Evolutionary conservation across 64 coral and sea anemone genomes (phyloP).

Genomic region (Porites lutea): DNA sequence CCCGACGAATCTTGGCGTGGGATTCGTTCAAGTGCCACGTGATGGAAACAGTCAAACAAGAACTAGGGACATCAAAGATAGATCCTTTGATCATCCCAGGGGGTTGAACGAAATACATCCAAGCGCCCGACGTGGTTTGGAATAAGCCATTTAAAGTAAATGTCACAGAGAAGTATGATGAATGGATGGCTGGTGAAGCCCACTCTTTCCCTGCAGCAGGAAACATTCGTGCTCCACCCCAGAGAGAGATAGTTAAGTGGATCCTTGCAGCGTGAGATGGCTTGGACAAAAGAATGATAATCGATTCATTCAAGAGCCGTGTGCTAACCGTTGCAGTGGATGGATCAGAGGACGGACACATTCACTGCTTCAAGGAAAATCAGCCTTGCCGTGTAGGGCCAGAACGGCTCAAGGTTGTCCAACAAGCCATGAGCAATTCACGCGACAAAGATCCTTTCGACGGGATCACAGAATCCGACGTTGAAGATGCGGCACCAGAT

Average conservation of each 20-base stretch:
- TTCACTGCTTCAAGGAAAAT: conserved; percentile 86
- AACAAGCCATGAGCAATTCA: conserved; percentile 76
- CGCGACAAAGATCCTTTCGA: conserved; percentile 50
- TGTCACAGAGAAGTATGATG: conserved; percentile 83
- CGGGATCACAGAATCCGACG: background rate
- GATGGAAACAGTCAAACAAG: no score
- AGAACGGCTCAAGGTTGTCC: conserved; percentile 73
- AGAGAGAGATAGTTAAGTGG: conserved; percentile 68
- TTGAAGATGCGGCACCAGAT: conserved; percentile 63
- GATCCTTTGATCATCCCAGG: background rate
- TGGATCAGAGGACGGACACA: conserved; percentile 70
- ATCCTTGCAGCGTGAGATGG: conserved; percentile 62
- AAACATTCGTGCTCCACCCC: conserved; percentile 80
- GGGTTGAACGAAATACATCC: conserved; percentile 27
- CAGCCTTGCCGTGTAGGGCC: conserved; percentile 67
- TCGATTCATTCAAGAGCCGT: conserved; percentile 74
- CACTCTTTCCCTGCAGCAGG: conserved; percentile 78
- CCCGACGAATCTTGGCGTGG: no score
- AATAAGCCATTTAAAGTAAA: conserved; percentile 64
- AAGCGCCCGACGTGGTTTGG: conserved; percentile 55
- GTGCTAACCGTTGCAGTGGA: conserved; percentile 65
- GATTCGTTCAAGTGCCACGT: no score
- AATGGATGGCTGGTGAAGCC: conserved; percentile 90
- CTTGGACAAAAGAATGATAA: conserved; percentile 80
- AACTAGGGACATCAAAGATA: no score